These are phyloP conservation scores for Erinaceus europaeus DNA, from an alignment of 2,113 vertebrate genomes.

Conservation along the genomic window DNA sequence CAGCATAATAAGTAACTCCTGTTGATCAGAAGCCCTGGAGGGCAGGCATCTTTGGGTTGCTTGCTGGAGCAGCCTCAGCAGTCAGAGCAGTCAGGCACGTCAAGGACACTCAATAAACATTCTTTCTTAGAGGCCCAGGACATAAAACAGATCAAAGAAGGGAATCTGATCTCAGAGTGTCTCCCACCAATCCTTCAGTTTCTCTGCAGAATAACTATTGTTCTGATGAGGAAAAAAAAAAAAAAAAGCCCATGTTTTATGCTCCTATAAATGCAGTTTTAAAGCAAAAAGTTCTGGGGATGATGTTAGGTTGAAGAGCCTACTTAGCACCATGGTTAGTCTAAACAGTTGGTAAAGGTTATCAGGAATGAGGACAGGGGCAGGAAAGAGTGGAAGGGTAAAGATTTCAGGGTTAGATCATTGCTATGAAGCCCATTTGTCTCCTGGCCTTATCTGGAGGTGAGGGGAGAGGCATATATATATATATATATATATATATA, in stretches of 20 bases:
- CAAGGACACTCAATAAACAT: not conserved
- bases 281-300: not conserved
- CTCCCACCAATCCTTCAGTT: not conserved
- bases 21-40: not conserved
- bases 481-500: no score
- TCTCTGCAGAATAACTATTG: not conserved
- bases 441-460: not conserved
- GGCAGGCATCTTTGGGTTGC: not conserved
- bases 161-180: not conserved
- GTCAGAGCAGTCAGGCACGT: not conserved
- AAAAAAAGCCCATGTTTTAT: not conserved
- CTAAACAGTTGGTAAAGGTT: not conserved
- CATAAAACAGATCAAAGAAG: conserved; percentile 8
- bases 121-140: not conserved
- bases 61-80: not conserved
- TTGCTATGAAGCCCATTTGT: not conserved
- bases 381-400: not conserved
- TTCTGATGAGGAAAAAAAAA: not conserved
- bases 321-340: not conserved
- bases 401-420: not conserved
- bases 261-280: not conserved
- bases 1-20: not conserved
- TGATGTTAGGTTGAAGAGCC: not conserved
- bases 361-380: no score
- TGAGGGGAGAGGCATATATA: not conserved